Evolutionary conservation across 2,113 vertebrate species (phyloP), one percentile per base, ranked within the genome.

Genomic region (Nibea coibor): DNA sequence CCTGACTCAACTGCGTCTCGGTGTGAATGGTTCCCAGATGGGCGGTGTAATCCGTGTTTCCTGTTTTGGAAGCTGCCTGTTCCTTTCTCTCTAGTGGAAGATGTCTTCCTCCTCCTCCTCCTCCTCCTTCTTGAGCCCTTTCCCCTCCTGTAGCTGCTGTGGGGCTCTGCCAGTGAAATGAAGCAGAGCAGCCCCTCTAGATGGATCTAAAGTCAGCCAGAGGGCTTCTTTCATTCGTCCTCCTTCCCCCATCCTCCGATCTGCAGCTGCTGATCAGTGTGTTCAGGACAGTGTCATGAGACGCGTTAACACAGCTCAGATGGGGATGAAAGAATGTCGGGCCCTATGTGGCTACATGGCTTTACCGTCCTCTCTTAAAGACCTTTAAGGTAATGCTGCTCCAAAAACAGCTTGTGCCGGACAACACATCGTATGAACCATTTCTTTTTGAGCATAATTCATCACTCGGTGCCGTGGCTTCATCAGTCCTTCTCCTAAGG

Each of bases 21-120:
- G 75, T 54, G 77, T 68, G 74, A 87, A 85, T 26, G 65, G 22
- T 64, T 86, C 75, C 83, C 78, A 91, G 75, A 74, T 84, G 85
- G 78, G 82, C 2, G 43, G 79, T 65, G 70, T 62, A 66, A 81
- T 79, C 75, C 6, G 10, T 63, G 65, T 72, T 87, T 88, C 79
- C 84, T 88, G 75, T 86, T 90, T 79, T 78, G 81, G 68, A 86
- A 79, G 78, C 72, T 43, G 68, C 53, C 51, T 53, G 35, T 31
- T 75, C 51, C 54, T 22, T 50, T 59, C 58, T 57, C 67, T 51
- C 31, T n/a, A 7, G 61, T 67, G 26, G 50, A 82, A 74, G 63
- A 66, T 1, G 4, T 54, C 58, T 62, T 72, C 69, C 64, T 28
- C 47, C 47, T 72, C 48, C 68, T 64, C 15, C 64, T 28, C 47